Evolutionary conservation across 2,797 vertebrate species (phyloP), one percentile per base, ranked within the genome.

Genomic region (Acomys russatus): DNA sequence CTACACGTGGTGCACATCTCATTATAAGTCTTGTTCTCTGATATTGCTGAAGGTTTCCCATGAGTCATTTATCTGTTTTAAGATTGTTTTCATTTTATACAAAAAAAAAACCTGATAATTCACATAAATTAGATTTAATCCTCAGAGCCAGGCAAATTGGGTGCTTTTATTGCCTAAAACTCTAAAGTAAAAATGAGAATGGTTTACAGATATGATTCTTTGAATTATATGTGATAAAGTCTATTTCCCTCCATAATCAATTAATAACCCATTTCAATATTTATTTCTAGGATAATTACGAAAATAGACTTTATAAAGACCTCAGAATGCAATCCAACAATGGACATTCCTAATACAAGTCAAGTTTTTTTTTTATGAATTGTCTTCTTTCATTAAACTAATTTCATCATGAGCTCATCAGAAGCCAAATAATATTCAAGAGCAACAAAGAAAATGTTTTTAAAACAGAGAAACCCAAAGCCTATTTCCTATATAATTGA

Each of bases 71-170:
- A 5, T 10, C 44, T 66, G 3, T 73, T 93, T 66, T 71, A 93
- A 63, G 7, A 80, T 44, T 38, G 28, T 0, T 38, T 33, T 8
- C 23, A 71, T 35, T 88, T 85, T 63, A 33, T 77, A 70, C 2
- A 80, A 86, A 93, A 20, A 78, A 92, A 59, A n/a, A n/a, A n/a
- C n/a, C 9, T 11, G 44, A 64, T 44, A 85, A 83, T 59, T 90
- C 17, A 84, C 9, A 88, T 59, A 61, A 35, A 87, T 92, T 88
- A n/a, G 15, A 51, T 63, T 91, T 88, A 96, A 91, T 74, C 6
- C 12, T 63, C 25, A 64, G 28, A 96, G 44, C 5, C 56, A 59
- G 33, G 9, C 49, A 95, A 88, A 51, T 38, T 68, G 15, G 3
- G 20, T 56, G 3, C 1, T 51, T 90, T 88, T 90, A 83, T 71